Percentiles rank a stretch among this genome's conserved stretches.
phyloP scores from a whole-genome alignment of 1,140 invertebrate species.

The Anastrepha ludens region DNA sequence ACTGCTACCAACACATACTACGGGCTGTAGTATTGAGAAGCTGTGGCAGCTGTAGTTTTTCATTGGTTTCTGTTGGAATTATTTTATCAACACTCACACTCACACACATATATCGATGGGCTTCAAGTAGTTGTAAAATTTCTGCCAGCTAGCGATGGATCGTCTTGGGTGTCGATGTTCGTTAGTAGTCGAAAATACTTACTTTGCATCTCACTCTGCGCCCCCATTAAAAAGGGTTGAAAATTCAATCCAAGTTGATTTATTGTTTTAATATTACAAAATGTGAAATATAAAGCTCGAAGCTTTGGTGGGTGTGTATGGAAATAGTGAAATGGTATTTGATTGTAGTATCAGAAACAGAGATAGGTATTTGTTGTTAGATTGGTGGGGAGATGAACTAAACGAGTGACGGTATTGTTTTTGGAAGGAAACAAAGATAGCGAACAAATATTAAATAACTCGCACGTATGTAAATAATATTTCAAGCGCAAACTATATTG shows the following conservation, averaged over 20 bases:
- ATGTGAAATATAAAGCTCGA: constrained; percentile 47
- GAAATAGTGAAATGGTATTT: too few relatives aligned
- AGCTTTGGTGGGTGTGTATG: neutral
- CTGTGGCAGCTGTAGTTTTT: constrained; percentile 2
- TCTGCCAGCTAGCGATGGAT: neutral
- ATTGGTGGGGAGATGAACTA: too few relatives aligned
- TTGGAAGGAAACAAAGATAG: too few relatives aligned
- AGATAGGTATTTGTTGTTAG: too few relatives aligned
- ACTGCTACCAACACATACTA: neutral
- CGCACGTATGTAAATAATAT: too few relatives aligned
- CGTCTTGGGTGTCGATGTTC: constrained; percentile 35
- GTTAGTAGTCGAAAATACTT: neutral
- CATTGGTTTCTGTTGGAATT: neutral
- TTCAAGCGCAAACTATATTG: too few relatives aligned
- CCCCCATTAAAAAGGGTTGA: constrained; percentile 51
- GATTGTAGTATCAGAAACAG: too few relatives aligned
- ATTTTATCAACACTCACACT: neutral
- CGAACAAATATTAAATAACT: too few relatives aligned
- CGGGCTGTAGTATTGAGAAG: neutral
- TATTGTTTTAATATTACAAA: constrained; percentile 56
- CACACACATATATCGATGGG: neutral
- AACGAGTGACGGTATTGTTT: too few relatives aligned
- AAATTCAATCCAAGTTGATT: constrained; percentile 57
- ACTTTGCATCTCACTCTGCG: neutral
- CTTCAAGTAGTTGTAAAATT: neutral